Conservation (phyloP, 53 echinoderm and acorn worm species). For the Antedon mediterranea region DNA sequence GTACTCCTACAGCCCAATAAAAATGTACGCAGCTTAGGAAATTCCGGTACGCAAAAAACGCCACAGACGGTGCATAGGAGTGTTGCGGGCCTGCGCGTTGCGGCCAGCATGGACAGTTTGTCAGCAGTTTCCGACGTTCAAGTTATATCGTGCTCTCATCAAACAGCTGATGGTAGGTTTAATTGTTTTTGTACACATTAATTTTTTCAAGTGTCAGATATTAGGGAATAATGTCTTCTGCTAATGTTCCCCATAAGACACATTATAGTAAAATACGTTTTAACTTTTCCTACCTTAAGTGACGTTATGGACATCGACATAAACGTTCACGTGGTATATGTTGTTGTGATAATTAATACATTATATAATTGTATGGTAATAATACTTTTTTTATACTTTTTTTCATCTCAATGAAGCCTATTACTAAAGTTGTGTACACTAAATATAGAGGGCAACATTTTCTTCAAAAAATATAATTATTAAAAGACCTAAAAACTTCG, state of each 20-base stretch:
- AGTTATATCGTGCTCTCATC: neutral
- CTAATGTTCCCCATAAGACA: neutral
- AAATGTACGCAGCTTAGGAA: constrained; percentile 74
- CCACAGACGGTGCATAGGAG: neutral
- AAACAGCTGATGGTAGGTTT: neutral
- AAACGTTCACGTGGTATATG: no score
- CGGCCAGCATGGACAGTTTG: no score
- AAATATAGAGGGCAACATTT: no score
- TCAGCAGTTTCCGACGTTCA: neutral
- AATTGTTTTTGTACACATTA: neutral
- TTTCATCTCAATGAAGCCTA: no score
- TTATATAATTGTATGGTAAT: no score
- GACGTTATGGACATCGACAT: neutral
- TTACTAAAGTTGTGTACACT: no score
- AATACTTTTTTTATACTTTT: no score
- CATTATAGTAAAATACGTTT: neutral
- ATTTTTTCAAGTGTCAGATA: neutral
- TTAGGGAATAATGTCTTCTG: neutral
- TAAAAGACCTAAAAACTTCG: no score
- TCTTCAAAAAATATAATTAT: no score
- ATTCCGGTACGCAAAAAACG: neutral
- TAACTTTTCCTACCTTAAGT: neutral
- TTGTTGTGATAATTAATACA: no score
- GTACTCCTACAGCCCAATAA: constrained; percentile 93
- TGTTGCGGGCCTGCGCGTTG: no score